Conservation (phyloP, 1,140 invertebrate species). For the Phymorhynchus buccinoides region DNA sequence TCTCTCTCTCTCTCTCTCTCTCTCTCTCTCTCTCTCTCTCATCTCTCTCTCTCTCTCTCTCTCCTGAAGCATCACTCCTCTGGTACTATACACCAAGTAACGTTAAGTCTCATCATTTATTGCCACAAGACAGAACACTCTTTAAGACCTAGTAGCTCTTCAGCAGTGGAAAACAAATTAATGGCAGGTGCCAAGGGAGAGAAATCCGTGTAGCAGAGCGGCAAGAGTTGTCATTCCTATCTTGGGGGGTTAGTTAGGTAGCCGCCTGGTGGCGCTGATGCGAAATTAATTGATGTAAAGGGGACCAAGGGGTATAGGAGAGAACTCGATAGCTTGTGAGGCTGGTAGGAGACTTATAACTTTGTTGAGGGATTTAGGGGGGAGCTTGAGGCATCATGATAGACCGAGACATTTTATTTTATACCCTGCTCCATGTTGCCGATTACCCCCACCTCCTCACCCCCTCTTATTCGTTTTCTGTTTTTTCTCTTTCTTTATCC, state of each 20-base stretch:
- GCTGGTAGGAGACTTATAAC: too few relatives aligned
- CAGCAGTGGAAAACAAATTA: slow-evolving; percentile 9
- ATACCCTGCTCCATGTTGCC: too few relatives aligned
- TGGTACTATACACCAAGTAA: neutral
- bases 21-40: neutral
- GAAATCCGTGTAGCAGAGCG: neutral
- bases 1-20: neutral
- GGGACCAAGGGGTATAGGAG: neutral
- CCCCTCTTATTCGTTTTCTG: too few relatives aligned
- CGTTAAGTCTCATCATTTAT: neutral
- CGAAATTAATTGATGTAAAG: slow-evolving; percentile 22
- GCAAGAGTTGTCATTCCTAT: slow-evolving; percentile 18
- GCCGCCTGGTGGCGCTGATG: neutral
- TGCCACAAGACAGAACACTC: too few relatives aligned
- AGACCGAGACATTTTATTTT: too few relatives aligned
- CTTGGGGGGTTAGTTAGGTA: neutral
- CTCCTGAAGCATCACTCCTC: neutral
- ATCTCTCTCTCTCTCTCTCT: neutral
- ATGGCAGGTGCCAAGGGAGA: slow-evolving; percentile 26
- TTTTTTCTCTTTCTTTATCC: too few relatives aligned
- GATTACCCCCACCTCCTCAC: too few relatives aligned
- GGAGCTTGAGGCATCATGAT: too few relatives aligned
- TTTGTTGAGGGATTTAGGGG: too few relatives aligned
- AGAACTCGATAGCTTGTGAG: too few relatives aligned
- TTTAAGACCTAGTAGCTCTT: neutral